Conservation (phyloP, 2,888 invertebrate genomes). For the Aricia artaxerxes region DNA sequence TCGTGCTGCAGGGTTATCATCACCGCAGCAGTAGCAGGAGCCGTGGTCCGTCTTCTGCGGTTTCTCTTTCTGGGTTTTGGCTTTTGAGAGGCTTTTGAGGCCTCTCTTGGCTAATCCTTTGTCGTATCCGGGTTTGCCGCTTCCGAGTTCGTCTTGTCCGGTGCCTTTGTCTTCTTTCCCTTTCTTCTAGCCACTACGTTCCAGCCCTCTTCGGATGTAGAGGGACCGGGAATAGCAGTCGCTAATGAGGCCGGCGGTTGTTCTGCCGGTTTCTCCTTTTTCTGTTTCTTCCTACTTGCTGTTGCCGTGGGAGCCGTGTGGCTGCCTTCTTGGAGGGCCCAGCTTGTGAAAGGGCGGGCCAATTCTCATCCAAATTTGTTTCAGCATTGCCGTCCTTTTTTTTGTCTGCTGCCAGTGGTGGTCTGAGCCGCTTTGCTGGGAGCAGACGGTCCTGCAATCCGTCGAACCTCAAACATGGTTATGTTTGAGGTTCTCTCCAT, state of each 20-base stretch:
- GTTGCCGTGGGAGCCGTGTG: neutral
- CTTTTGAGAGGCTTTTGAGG: too few species aligned
- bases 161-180: neutral
- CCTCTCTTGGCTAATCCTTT: too few species aligned
- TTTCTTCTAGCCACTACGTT: neutral
- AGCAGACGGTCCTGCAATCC: neutral
- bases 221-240: neutral
- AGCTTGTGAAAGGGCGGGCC: neutral
- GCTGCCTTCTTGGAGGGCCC: neutral
- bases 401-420: conserved; percentile 1
- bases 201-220: neutral
- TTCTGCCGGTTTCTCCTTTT: neutral
- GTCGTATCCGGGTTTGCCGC: too few species aligned
- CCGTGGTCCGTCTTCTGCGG: too few species aligned
- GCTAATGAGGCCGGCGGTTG: neutral
- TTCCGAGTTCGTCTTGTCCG: neutral
- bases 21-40: too few species aligned
- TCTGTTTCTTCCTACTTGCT: neutral
- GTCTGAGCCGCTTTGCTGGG: neutral
- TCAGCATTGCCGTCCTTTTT: neutral
- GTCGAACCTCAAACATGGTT: too few species aligned
- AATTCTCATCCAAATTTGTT: neutral
- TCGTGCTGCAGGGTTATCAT: too few species aligned
- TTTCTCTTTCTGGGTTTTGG: too few species aligned
- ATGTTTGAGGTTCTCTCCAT: neutral